Evolutionary conservation across 2,888 invertebrate genomes (phyloP).

Genomic region (Pandemis corylana): DNA sequence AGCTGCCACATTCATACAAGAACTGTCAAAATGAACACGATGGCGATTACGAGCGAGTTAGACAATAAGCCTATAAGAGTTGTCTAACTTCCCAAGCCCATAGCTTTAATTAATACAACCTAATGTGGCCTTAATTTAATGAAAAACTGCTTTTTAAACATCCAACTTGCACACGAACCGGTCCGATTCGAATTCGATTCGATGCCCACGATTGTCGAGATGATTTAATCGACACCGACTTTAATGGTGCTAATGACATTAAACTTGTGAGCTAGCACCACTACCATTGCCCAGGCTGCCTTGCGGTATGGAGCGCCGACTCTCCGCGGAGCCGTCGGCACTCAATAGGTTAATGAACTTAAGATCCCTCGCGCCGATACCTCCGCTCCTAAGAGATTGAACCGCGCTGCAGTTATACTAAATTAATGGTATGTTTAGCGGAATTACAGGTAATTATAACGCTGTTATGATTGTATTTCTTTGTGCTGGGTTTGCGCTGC

Average conservation of each 20-base stretch:
- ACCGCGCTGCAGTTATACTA: slow-evolving; percentile 17
- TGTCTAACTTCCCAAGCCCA: too few species aligned
- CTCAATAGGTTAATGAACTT: slow-evolving; percentile 20
- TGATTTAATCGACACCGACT: slow-evolving; percentile 25
- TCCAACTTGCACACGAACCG: neutral
- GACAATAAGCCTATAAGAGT: too few species aligned
- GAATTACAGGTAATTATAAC: slow-evolving; percentile 17
- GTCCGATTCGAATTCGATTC: slow-evolving; percentile 8
- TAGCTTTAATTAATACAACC: too few species aligned
- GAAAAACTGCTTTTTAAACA: neutral
- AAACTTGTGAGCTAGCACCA: neutral
- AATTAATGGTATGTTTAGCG: slow-evolving; percentile 21
- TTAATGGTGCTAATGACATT: slow-evolving; percentile 24
- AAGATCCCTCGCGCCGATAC: slow-evolving; percentile 18
- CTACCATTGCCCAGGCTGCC: neutral
- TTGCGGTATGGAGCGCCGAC: neutral
- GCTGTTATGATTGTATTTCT: slow-evolving; percentile 17
- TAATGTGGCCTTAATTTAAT: neutral
- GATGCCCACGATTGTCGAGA: slow-evolving; percentile 9
- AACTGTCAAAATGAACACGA: too few species aligned
- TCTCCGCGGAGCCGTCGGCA: slow-evolving; percentile 4
- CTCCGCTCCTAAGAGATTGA: slow-evolving; percentile 10
- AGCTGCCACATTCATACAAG: too few species aligned
- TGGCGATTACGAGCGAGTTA: too few species aligned
- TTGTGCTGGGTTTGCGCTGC: slow-evolving; percentile 1